phyloP scores from a whole-genome alignment of 2,888 invertebrate genomes.

The Orchesellides sinensis region DNA sequence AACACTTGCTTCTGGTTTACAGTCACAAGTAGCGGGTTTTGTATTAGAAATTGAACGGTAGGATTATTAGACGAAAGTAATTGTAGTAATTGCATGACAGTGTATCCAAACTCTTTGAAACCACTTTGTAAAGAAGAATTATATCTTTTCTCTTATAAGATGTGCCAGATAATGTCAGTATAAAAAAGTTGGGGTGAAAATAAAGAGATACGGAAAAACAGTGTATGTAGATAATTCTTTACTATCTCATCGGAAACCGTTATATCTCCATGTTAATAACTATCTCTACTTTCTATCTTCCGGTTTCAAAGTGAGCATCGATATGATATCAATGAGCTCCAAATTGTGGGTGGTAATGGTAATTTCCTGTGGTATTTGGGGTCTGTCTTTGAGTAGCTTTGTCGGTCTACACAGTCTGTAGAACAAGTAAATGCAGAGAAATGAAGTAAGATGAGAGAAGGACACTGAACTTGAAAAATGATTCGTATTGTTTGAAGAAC shows the following conservation, averaged over 20 bases:
- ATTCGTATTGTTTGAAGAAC: no score
- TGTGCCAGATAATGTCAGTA: no score
- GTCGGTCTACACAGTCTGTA: background rate
- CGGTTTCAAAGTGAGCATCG: constrained; percentile 8
- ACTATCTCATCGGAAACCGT: no score
- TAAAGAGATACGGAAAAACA: no score
- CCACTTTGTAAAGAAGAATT: constrained; percentile 8
- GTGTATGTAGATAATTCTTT: no score
- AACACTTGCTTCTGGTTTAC: constrained; percentile 35
- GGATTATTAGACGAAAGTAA: background rate
- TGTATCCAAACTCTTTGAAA: background rate
- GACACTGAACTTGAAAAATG: background rate
- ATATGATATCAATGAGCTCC: constrained; percentile 2
- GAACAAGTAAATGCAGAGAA: background rate
- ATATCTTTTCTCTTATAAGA: background rate
- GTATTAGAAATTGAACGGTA: no score
- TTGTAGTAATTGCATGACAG: background rate
- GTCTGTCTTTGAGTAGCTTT: constrained; percentile 1
- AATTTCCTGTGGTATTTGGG: background rate
- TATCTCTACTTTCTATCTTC: background rate
- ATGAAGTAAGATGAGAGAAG: background rate
- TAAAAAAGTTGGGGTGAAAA: no score
- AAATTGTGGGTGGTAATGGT: background rate
- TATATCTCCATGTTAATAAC: no score
- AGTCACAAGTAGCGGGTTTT: background rate